Evolutionary conservation across 2,113 vertebrate genomes (phyloP).

Genomic region (Raja brachyura): DNA sequence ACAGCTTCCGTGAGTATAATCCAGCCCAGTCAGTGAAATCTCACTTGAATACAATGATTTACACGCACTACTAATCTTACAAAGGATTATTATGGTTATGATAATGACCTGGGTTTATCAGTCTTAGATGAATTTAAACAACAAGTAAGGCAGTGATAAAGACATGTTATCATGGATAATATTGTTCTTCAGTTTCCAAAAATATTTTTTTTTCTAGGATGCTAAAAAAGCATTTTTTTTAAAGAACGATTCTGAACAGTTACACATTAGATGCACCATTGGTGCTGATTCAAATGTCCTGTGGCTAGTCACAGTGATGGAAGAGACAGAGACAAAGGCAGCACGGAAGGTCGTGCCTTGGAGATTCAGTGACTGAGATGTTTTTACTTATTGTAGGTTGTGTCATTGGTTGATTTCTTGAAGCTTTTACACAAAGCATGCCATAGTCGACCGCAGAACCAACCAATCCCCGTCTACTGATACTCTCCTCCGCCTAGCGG

Average conservation of each 20-base stretch:
- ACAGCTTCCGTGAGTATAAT: too few species aligned
- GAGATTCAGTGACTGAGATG: background rate
- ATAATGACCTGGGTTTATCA: background rate
- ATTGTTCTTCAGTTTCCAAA: background rate
- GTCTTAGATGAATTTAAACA: background rate
- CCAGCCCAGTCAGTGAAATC: background rate
- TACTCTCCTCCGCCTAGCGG: too few species aligned
- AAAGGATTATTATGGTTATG: background rate
- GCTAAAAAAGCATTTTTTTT: background rate
- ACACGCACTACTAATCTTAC: background rate
- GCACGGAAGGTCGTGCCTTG: background rate
- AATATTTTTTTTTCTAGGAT: background rate
- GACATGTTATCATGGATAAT: background rate
- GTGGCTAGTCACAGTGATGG: background rate
- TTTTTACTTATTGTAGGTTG: conserved; percentile 5
- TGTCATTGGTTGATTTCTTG: background rate
- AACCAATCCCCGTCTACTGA: too few species aligned
- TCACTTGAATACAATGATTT: background rate
- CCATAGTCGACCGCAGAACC: background rate
- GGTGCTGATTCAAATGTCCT: background rate
- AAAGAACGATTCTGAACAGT: background rate
- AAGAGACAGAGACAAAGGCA: background rate
- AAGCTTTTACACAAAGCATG: background rate
- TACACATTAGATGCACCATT: background rate
- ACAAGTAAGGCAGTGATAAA: background rate